phyloP scores from a whole-genome alignment of 2,113 vertebrate species.

The Grallaria varia region DNA sequence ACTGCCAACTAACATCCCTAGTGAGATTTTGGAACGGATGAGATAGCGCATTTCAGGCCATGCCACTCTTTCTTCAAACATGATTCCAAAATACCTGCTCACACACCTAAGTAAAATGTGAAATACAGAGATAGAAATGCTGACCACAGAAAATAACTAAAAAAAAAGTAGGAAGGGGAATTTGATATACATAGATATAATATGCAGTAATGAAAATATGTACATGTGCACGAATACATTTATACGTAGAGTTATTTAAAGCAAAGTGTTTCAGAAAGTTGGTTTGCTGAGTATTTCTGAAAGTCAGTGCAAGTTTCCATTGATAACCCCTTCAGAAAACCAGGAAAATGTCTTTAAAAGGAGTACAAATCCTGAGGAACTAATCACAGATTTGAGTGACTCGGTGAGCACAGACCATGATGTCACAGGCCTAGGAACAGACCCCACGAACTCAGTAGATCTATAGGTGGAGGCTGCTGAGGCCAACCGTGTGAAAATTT shows the following conservation, averaged over 20 bases:
- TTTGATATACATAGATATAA: not conserved
- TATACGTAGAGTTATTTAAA: not conserved
- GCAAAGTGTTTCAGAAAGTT: not conserved
- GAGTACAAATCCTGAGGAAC: not conserved
- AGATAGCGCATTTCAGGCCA: not conserved
- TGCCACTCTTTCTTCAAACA: not conserved
- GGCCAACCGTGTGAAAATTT: not conserved
- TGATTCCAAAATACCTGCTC: not conserved
- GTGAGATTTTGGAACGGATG: not conserved
- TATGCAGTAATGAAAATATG: not conserved
- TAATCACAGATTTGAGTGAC: not conserved
- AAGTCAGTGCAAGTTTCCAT: not conserved
- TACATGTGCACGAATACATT: not conserved
- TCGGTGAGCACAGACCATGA: not conserved
- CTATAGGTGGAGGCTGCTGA: not conserved
- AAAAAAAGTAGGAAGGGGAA: not conserved
- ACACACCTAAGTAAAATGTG: not conserved
- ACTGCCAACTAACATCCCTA: not conserved
- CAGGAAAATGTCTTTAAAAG: not conserved
- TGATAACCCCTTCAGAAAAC: not conserved
- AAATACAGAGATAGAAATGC: not conserved
- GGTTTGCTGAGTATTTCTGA: not conserved
- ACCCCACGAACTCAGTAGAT: not conserved
- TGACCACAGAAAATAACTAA: not conserved
- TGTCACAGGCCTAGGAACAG: not conserved